phyloP scores from a whole-genome alignment of 2,797 vertebrate genomes.

The Neosilurus mollespiculum region DNA sequence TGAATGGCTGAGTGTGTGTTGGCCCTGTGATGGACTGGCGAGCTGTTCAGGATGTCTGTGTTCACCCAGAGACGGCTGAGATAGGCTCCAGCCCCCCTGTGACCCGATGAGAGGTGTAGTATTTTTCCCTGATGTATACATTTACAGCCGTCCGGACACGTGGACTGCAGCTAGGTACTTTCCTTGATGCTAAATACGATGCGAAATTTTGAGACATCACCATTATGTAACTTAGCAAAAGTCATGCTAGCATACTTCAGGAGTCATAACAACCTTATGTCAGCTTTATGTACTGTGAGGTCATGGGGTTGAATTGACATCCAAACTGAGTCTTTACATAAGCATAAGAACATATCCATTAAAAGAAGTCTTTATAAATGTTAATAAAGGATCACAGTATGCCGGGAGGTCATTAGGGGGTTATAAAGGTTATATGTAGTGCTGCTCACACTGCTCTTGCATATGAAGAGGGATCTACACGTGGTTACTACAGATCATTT shows the following conservation, averaged over 20 bases:
- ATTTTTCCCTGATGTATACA: too few species aligned
- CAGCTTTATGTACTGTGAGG: too few species aligned
- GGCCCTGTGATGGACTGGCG: too few species aligned
- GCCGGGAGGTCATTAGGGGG: background rate
- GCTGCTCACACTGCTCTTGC: background rate
- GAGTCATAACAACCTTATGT: background rate
- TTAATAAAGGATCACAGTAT: background rate
- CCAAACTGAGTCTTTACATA: too few species aligned
- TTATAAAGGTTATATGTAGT: background rate
- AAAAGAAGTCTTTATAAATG: background rate
- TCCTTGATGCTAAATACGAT: background rate
- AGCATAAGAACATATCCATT: too few species aligned
- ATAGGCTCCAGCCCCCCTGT: too few species aligned
- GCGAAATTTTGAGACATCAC: background rate
- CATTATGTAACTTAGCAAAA: background rate
- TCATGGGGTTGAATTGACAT: background rate
- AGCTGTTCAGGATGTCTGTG: too few species aligned
- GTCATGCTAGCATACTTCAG: background rate
- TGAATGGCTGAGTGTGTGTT: too few species aligned
- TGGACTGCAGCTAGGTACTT: too few species aligned
- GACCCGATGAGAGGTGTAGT: too few species aligned
- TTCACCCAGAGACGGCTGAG: too few species aligned
- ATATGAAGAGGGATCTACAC: background rate
- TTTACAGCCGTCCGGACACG: too few species aligned
- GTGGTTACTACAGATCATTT: background rate